Conservation (phyloP, 35 echinoderm and acorn worm genomes). For the Apostichopus japonicus region DNA sequence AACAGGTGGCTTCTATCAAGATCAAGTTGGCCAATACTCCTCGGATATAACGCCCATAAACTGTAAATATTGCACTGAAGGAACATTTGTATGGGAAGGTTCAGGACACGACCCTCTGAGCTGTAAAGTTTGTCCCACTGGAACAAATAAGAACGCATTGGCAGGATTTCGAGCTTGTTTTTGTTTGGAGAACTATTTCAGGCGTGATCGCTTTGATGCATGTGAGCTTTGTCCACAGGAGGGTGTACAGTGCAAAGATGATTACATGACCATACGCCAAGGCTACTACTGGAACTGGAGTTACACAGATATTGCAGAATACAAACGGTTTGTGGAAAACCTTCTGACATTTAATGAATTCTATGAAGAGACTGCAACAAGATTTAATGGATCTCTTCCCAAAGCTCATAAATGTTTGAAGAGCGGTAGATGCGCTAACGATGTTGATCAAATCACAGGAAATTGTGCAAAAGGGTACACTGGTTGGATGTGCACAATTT, state of each 20-base stretch:
- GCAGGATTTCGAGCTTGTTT: slow-evolving; percentile 59
- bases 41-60: not conserved
- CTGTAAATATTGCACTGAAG: slow-evolving; percentile 52
- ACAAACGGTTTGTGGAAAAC: slow-evolving; percentile 52
- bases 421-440: not conserved
- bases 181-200: slow-evolving; percentile 28
- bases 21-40: slow-evolving; percentile 37
- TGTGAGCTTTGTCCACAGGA: slow-evolving; percentile 45
- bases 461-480: slow-evolving; percentile 37
- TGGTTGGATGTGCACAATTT: slow-evolving; percentile 52
- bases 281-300: slow-evolving; percentile 56
- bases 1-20: slow-evolving; percentile 55
- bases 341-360: not conserved
- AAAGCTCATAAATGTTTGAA: slow-evolving; percentile 3
- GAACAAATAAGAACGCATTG: slow-evolving; percentile 5
- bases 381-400: slow-evolving; percentile 21
- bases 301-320: not conserved
- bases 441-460: not conserved
- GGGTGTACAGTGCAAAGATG: slow-evolving; percentile 29
- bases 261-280: slow-evolving; percentile 17
- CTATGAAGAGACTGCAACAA: not conserved
- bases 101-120: not conserved
- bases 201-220: slow-evolving; percentile 36
- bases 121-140: slow-evolving; percentile 56
- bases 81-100: slow-evolving; percentile 29